Conservation (phyloP, 2,888 invertebrate species). For the Athrips mouffetella region DNA sequence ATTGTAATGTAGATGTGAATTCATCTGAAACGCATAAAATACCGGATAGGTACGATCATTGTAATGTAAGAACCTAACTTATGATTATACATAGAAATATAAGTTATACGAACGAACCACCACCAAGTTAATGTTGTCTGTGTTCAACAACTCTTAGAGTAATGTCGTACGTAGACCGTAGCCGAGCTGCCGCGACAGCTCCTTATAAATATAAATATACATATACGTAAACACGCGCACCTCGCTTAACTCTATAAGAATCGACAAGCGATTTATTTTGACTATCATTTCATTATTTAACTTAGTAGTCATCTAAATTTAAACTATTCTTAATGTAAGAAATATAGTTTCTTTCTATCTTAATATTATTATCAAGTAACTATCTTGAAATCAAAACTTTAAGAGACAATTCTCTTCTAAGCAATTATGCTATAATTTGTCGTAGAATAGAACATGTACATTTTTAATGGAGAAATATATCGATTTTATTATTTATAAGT, state of each 20-base stretch:
- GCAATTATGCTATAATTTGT: constrained; percentile 44
- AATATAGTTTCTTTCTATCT: constrained; percentile 27
- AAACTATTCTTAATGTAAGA: constrained; percentile 33
- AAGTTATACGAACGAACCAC: constrained; percentile 49
- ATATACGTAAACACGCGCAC: constrained; percentile 35
- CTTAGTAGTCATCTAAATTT: constrained; percentile 52
- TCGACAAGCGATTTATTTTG: constrained; percentile 10
- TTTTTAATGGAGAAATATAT: constrained; percentile 47
- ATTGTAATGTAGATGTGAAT: neutral
- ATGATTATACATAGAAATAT: constrained; percentile 14
- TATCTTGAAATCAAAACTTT: constrained; percentile 13
- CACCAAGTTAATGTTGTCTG: constrained; percentile 64
- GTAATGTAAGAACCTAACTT: constrained; percentile 5
- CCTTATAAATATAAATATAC: constrained; percentile 19
- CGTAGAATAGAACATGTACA: constrained; percentile 77
- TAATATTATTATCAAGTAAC: constrained; percentile 12
- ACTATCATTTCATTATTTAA: constrained; percentile 28
- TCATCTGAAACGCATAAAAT: neutral
- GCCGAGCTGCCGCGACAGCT: constrained; percentile 23
- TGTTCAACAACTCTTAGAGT: constrained; percentile 53
- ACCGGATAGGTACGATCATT: neutral
- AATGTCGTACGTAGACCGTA: constrained; percentile 28
- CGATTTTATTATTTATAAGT: constrained; percentile 72
- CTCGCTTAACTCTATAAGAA: constrained; percentile 33
- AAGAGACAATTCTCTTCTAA: constrained; percentile 12